Evolutionary conservation across 2,113 vertebrate genomes (phyloP).

Genomic region (Spermophilus dauricus): DNA sequence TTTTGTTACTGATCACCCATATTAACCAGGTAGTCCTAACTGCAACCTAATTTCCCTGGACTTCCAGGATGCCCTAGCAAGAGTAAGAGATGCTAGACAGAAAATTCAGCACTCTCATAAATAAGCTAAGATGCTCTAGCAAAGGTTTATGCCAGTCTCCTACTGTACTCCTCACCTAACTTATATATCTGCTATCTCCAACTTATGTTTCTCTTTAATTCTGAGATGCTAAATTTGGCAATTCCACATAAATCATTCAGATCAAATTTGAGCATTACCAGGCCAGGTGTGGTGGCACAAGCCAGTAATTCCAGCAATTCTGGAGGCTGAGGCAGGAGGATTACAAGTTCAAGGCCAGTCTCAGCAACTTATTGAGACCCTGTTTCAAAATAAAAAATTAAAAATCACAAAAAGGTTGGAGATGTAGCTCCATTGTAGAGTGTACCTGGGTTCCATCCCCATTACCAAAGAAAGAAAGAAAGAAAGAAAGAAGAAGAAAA

Average conservation of each 20-base stretch:
- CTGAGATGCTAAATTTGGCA: slow-evolving; percentile 19
- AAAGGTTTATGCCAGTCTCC: background rate
- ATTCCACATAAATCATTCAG: background rate
- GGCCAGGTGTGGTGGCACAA: too few species aligned
- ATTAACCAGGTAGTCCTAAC: slow-evolving; percentile 53
- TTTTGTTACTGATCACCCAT: slow-evolving; percentile 26
- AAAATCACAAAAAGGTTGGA: too few species aligned
- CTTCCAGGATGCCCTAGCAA: slow-evolving; percentile 19
- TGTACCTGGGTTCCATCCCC: too few species aligned
- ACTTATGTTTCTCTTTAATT: background rate
- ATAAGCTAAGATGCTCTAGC: background rate
- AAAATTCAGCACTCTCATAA: slow-evolving; percentile 23
- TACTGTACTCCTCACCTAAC: background rate
- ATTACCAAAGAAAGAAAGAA: too few species aligned
- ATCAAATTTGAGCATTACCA: slow-evolving; percentile 51
- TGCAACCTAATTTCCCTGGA: background rate
- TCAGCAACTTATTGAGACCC: too few species aligned
- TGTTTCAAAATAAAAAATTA: too few species aligned
- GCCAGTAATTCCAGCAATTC: too few species aligned
- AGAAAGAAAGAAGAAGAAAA: background rate
- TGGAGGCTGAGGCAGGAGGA: too few species aligned
- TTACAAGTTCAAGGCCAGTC: too few species aligned
- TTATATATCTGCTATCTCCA: background rate
- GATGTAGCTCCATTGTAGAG: too few species aligned
- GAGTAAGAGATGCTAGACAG: slow-evolving; percentile 2